These are phyloP conservation scores for Ceratina japonica DNA, from an alignment of 1,140 invertebrate species.

Conservation along the genomic window DNA sequence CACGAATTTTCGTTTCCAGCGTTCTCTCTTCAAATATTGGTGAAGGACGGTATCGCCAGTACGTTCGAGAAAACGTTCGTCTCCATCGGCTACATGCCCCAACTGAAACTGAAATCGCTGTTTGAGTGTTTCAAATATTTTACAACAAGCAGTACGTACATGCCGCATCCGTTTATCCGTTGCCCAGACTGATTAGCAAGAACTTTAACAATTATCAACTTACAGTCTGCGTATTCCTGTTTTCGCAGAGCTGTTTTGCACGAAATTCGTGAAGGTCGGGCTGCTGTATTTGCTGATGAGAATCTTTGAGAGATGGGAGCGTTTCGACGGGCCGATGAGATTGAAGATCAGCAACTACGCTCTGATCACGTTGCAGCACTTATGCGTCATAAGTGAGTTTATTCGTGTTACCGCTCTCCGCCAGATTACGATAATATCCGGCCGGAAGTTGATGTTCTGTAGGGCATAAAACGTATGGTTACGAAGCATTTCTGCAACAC, in stretches of 20 bases:
- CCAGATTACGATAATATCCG: constrained; percentile 14
- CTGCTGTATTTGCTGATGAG: constrained; percentile 81
- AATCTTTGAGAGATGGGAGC: constrained; percentile 84
- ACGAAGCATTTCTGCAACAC: not conserved
- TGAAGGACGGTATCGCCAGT: constrained; percentile 82
- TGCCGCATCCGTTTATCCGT: not conserved
- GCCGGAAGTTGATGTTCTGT: constrained; percentile 19
- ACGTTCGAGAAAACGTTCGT: constrained; percentile 84
- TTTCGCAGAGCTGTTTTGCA: constrained; percentile 81
- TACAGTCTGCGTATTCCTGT: not conserved
- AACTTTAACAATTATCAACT: not conserved
- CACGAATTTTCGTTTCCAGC: constrained; percentile 77
- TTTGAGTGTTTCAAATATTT: constrained; percentile 84
- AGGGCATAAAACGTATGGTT: not conserved
- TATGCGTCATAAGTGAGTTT: constrained; percentile 83
- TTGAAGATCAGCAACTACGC: constrained; percentile 83
- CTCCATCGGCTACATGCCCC: constrained; percentile 82
- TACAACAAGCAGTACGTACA: constrained; percentile 82
- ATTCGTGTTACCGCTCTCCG: not conserved
- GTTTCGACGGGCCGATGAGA: constrained; percentile 82
- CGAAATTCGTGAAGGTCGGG: constrained; percentile 82
- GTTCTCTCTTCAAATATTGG: constrained; percentile 81
- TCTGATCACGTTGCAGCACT: constrained; percentile 82
- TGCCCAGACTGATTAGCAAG: not conserved
- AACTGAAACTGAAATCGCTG: constrained; percentile 82